Base-by-base conservation (phyloP, 2,113 vertebrate species). In the Platycercus adscitus region DNA sequence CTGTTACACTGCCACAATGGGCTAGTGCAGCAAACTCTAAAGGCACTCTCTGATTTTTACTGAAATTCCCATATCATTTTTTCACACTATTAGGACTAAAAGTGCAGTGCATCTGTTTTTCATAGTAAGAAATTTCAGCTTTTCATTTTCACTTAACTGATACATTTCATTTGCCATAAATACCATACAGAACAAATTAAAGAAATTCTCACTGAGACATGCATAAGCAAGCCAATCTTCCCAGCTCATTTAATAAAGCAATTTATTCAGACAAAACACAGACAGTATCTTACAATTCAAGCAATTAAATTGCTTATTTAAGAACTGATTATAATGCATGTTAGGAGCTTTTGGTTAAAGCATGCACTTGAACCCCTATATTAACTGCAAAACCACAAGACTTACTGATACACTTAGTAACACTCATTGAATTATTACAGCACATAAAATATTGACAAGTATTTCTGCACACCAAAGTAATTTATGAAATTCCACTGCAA, bases 281-380 rank as follows among this genome's bases (percentile, higher is more conserved):
- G 64, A 70, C 68, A 89, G 55, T 88, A 89, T 39, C 50, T 95
- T 82, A 56, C 13, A 18, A 56, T 71, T 61, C 37, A 92, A 88
- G 58, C 56, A 86, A 88, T 86, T 95, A 79, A 93, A 84, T 24
- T 35, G 49, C 41, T 91, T 83, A 86, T 39, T 96, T 93, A 85
- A 65, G 65, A 84, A 90, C 28, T 3, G 2, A 35, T 89, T 94
- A 53, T 18, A 88, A 86, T 9, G 68, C 37, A 41, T 56, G 76
- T 95, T 96, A 97, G 47, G 35, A 66, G 55, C 29, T 92, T 76
- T 46, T 10, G 6, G 86, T 96, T 96, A 95, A 86, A 79, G 76
- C 0, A 0, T 70, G 58, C 58, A 60, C 37, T 81, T 86, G 63
- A 92, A 84, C 29, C 8, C 72, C 25, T 6, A 0, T 14, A 94